A percentile compares a stretch with the other conserved stretches of the same genome.
Evolutionary conservation across 2,888 invertebrate species (phyloP).

Genomic region (Muscina levida): DNA sequence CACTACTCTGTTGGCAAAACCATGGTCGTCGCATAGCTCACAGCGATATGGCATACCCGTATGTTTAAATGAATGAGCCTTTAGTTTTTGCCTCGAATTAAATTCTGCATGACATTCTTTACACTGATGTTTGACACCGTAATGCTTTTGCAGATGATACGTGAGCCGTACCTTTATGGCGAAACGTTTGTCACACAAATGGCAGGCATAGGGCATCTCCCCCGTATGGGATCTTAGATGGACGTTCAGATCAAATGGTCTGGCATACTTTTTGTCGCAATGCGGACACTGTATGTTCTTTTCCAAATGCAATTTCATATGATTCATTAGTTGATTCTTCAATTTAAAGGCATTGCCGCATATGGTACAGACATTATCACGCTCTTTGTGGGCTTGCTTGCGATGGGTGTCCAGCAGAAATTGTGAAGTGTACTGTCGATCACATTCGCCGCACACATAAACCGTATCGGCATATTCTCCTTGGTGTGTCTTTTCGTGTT

Average conservation of each 20-base stretch:
- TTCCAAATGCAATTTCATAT: constrained; percentile 69
- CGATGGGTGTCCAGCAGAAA: constrained; percentile 67
- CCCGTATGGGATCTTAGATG: constrained; percentile 70
- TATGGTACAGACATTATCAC: constrained; percentile 66
- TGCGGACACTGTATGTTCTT: constrained; percentile 69
- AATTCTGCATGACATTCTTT: constrained; percentile 69
- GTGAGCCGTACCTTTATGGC: constrained; percentile 71
- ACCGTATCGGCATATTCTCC: constrained; percentile 53
- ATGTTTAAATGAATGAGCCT: constrained; percentile 70
- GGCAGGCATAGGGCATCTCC: constrained; percentile 70
- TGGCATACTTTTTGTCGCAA: constrained; percentile 71
- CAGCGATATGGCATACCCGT: constrained; percentile 71
- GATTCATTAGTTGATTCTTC: constrained; percentile 69
- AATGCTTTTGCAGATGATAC: constrained; percentile 71
- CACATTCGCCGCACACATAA: constrained; percentile 66
- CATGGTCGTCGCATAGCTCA: constrained; percentile 67
- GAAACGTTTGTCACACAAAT: constrained; percentile 70
- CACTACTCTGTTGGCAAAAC: constrained; percentile 68
- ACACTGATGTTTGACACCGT: constrained; percentile 70
- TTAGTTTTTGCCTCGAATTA: constrained; percentile 69
- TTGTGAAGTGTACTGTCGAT: constrained; percentile 66
- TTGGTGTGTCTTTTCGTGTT: constrained; percentile 67
- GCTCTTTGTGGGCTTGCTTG: constrained; percentile 69
- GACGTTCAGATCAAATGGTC: constrained; percentile 69
- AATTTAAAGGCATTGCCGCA: constrained; percentile 69